A percentile compares a stretch with the other conserved stretches of the same genome.
phyloP scores from a whole-genome alignment of 2,113 vertebrate species.

The Zosterops lateralis region DNA sequence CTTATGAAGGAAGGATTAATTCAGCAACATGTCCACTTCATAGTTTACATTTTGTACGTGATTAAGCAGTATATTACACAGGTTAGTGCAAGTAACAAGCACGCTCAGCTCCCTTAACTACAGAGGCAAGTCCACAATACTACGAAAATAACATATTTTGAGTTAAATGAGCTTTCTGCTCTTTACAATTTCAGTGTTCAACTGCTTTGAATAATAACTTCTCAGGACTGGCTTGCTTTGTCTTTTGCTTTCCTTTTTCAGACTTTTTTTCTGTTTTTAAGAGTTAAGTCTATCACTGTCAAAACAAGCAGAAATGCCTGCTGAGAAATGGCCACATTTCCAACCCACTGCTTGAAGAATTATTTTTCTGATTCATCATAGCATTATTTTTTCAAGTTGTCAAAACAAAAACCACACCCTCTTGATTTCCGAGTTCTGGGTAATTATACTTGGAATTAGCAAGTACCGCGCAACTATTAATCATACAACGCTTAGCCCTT shows the following conservation, averaged over 20 bases:
- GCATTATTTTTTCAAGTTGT: constrained; percentile 50
- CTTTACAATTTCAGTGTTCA: not conserved
- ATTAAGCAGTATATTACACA: not conserved
- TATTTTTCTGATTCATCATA: constrained; percentile 41
- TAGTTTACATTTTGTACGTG: not conserved
- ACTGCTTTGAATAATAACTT: not conserved
- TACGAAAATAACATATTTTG: not conserved
- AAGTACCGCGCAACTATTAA: constrained; percentile 1
- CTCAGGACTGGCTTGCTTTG: not conserved
- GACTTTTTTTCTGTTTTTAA: not conserved
- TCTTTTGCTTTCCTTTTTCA: not conserved
- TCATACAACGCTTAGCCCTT: not conserved
- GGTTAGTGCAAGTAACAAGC: not conserved
- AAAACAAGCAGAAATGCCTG: not conserved
- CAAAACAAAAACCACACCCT: constrained; percentile 73
- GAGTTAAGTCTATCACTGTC: not conserved
- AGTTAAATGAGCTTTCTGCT: not conserved
- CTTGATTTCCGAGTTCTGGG: constrained; percentile 53
- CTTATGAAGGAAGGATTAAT: not conserved
- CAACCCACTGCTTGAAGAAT: constrained; percentile 31
- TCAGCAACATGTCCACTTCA: not conserved
- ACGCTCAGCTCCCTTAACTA: not conserved
- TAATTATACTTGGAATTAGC: constrained; percentile 28
- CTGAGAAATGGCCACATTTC: not conserved
- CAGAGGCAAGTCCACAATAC: not conserved